Conservation (phyloP, 2,888 invertebrate genomes). For the Eurytoma californica region DNA sequence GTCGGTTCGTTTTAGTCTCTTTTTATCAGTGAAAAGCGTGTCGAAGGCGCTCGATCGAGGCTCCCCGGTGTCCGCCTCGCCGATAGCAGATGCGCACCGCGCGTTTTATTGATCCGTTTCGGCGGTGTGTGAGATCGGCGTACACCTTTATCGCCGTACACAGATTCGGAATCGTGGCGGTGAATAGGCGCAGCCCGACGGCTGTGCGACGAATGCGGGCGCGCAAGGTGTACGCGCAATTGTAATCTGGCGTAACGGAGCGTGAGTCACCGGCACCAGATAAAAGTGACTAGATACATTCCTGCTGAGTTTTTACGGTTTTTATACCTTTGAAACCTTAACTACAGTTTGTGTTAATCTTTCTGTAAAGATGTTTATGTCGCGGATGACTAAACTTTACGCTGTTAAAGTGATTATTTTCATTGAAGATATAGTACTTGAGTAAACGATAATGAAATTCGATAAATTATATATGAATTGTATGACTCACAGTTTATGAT, state of each 20-base stretch:
- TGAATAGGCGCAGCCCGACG: not conserved
- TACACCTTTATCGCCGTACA: slow-evolving; percentile 28
- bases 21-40: not conserved
- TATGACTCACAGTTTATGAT: too few relatives aligned
- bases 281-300: slow-evolving; percentile 35
- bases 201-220: not conserved
- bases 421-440: too few relatives aligned
- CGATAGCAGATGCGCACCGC: slow-evolving; percentile 9
- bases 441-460: not conserved
- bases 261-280: slow-evolving; percentile 31
- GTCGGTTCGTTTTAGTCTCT: not conserved
- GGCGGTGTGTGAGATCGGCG: not conserved
- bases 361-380: too few relatives aligned
- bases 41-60: not conserved
- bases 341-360: too few relatives aligned
- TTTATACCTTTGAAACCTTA: too few relatives aligned
- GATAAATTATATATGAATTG: not conserved
- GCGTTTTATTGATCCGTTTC: slow-evolving; percentile 26
- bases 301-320: not conserved
- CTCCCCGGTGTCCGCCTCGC: not conserved
- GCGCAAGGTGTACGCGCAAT: slow-evolving; percentile 20
- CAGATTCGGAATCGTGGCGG: not conserved
- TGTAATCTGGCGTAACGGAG: slow-evolving; percentile 36
- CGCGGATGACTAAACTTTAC: too few relatives aligned
- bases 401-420: too few relatives aligned